phyloP scores from a whole-genome alignment of 2,797 vertebrate genomes.

The Euthynnus affinis region DNA sequence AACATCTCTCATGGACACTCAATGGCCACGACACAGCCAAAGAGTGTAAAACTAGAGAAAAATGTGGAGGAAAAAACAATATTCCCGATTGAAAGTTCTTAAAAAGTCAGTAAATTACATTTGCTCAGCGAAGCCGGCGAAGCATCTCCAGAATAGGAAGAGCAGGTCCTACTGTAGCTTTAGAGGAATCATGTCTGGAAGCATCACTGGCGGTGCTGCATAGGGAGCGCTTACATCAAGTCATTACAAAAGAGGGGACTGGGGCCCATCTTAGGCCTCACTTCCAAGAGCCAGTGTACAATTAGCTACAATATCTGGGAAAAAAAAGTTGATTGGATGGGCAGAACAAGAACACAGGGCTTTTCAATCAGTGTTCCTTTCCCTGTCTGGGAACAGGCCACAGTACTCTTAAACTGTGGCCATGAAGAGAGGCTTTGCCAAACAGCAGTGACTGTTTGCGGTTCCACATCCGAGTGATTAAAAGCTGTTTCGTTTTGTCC shows the following conservation, averaged over 20 bases:
- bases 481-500: neutral
- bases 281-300: neutral
- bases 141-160: neutral
- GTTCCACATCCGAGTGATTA: neutral
- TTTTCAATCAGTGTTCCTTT: neutral
- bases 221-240: slow-evolving; percentile 11
- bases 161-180: neutral
- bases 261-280: neutral
- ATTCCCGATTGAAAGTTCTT: neutral
- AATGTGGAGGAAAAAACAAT: neutral
- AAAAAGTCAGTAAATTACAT: slow-evolving; percentile 8
- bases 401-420: slow-evolving; percentile 4
- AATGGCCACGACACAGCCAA: neutral
- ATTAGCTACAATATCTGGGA: neutral
- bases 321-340: slow-evolving; percentile 10
- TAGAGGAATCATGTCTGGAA: neutral
- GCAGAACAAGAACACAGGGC: slow-evolving; percentile 3
- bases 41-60: neutral
- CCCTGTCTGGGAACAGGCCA: neutral
- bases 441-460: neutral
- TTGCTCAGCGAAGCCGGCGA: neutral
- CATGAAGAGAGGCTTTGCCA: neutral
- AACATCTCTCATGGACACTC: neutral
- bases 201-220: neutral
- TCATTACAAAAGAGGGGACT: neutral